Percentiles rank a stretch among this genome's conserved stretches.
Conservation (phyloP, 2,888 invertebrate genomes). For the Aphodius granarius region DNA sequence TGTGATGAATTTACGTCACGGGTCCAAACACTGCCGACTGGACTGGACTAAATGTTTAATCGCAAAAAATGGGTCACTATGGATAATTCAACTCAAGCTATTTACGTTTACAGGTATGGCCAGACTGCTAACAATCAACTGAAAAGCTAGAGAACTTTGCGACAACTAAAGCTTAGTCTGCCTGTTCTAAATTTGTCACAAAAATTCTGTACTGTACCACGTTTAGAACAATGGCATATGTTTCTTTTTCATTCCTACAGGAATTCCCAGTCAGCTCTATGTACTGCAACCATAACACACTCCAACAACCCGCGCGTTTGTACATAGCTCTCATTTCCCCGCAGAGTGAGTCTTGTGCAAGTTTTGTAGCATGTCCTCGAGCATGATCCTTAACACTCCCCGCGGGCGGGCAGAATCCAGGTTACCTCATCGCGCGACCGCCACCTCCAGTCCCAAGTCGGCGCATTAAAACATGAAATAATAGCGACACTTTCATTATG, state of each 20-base stretch:
- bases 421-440: neutral
- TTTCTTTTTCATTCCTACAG: neutral
- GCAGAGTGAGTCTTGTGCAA: constrained; percentile 4
- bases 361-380: constrained; percentile 2
- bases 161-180: no score
- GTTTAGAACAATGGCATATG: neutral
- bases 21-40: neutral
- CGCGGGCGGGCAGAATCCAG: neutral
- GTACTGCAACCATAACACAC: neutral
- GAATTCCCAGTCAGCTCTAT: constrained; percentile 8
- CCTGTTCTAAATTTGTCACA: no score
- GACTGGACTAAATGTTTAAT: neutral
- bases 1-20: neutral
- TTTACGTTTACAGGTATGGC: neutral
- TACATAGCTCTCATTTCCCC: constrained; percentile 7
- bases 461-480: constrained; percentile 10
- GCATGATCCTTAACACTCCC: constrained; percentile 10
- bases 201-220: neutral
- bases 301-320: neutral
- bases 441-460: neutral
- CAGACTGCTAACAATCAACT: neutral
- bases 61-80: neutral
- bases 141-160: no score
- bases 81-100: neutral
- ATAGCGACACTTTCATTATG: constrained; percentile 15